phyloP scores from a whole-genome alignment of 2,113 vertebrate genomes.

The Percopsis transmontana region DNA sequence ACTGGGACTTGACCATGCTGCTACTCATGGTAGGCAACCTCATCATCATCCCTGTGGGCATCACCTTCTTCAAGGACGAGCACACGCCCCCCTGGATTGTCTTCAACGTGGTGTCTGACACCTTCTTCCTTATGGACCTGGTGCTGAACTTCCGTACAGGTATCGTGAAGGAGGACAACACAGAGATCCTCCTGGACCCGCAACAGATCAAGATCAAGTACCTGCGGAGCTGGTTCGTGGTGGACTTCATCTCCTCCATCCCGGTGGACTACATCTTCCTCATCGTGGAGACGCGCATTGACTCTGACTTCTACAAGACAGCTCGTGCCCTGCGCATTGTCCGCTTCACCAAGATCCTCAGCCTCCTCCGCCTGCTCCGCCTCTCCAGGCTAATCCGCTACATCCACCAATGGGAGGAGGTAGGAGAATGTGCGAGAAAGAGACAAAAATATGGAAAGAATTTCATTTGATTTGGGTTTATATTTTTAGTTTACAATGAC shows the following conservation, averaged over 20 bases:
- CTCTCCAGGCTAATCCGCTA: slow-evolving; percentile 97
- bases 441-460: background rate
- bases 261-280: no score
- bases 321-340: slow-evolving; percentile 95
- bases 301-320: slow-evolving; percentile 98
- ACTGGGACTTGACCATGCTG: slow-evolving; percentile 99
- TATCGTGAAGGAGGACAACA: slow-evolving; percentile 98
- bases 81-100: slow-evolving; percentile 98
- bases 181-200: slow-evolving; percentile 96
- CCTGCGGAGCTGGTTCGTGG: slow-evolving; percentile 97
- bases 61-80: slow-evolving; percentile 99
- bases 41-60: slow-evolving; percentile 98
- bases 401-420: no score
- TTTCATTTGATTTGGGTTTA: background rate
- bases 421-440: slow-evolving; percentile 46
- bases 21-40: slow-evolving; percentile 99
- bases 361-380: slow-evolving; percentile 90
- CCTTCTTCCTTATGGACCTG: no score
- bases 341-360: no score
- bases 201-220: slow-evolving; percentile 98
- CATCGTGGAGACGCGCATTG: slow-evolving; percentile 97
- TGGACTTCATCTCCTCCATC: slow-evolving; percentile 99
- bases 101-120: slow-evolving; percentile 98
- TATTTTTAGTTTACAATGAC: no score
- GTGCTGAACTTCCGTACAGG: slow-evolving; percentile 99